Evolutionary conservation across 2,888 invertebrate species (phyloP).

Genomic region (Agrypnus murinus): DNA sequence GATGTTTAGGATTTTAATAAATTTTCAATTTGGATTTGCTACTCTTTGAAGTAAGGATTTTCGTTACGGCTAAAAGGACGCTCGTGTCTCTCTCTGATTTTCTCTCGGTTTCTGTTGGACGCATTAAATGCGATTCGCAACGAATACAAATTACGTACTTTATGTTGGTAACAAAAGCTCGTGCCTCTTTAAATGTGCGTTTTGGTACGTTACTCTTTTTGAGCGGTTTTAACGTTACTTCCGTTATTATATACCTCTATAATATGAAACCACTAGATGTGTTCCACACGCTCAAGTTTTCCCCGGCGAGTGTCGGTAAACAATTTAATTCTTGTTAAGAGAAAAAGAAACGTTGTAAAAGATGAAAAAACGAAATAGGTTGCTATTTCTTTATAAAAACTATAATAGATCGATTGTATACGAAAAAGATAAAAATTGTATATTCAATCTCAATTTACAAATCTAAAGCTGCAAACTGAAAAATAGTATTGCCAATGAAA

Average conservation of each 20-base stretch:
- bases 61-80: background rate
- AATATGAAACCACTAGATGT: slow-evolving; percentile 38
- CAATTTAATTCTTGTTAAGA: slow-evolving; percentile 5
- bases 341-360: no score
- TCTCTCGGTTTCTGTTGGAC: no score
- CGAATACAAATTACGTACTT: slow-evolving; percentile 40
- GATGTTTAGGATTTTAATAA: no score
- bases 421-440: no score
- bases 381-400: no score
- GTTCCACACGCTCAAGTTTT: slow-evolving; percentile 31
- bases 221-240: slow-evolving; percentile 39
- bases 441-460: no score
- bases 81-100: background rate
- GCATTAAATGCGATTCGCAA: slow-evolving; percentile 13
- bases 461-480: no score
- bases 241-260: slow-evolving; percentile 42
- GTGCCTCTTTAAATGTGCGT: slow-evolving; percentile 26
- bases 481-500: no score
- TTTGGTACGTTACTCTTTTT: slow-evolving; percentile 43
- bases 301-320: background rate
- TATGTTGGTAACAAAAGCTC: slow-evolving; percentile 18
- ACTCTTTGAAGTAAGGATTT: no score
- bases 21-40: no score
- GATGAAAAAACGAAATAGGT: no score
- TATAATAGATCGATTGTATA: no score